Evolutionary conservation across 2,797 vertebrate species (phyloP), one percentile per base, ranked within the genome.

Genomic region (Ispidina picta): DNA sequence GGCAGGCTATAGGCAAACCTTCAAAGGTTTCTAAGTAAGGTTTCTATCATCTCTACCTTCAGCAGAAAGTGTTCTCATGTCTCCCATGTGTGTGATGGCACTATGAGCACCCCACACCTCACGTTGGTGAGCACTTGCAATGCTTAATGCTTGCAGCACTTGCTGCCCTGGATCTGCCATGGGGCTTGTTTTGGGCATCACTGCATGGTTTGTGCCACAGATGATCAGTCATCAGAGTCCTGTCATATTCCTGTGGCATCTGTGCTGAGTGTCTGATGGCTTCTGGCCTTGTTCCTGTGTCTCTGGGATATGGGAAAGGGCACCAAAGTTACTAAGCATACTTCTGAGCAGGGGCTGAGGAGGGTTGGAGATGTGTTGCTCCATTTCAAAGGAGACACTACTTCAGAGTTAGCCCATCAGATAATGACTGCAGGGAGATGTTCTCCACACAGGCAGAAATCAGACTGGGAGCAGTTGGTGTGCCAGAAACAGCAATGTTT

Each of bases 81-180:
- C n/a, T 65, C 10, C 70, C 10, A 6, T 21, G 20, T 15, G 62
- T 26, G 4, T 37, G 2, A 4, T 10, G 16, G 44, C 8, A 12
- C n/a, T 60, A 31, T 10, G n/a, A 48, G 33, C 33, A 3, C 43
- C 56, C 25, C 21, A 8, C 8, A 5, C 13, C 33, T 21, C 5
- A 12, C 18, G n/a, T 66, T 39, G 43, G 16, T 20, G 28, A n/a
- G 37, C 26, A 2, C 71, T 33, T 12, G 12, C 18, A 21, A 28
- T 19, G 4, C 10, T 4, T 12, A 4, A 5, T 0, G 1, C 51
- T 68, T 20, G 1, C 2, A 49, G 65, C 9, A 28, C 26, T 28
- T n/a, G 13, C 62, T 63, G 66, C 28, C 72, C 39, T 9, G 15
- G 26, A 55, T 56, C 81, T 41, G 54, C 1, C 1, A 2, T 14